phyloP scores from a whole-genome alignment of 2,888 invertebrate species.

The Polymixis flavicincta region DNA sequence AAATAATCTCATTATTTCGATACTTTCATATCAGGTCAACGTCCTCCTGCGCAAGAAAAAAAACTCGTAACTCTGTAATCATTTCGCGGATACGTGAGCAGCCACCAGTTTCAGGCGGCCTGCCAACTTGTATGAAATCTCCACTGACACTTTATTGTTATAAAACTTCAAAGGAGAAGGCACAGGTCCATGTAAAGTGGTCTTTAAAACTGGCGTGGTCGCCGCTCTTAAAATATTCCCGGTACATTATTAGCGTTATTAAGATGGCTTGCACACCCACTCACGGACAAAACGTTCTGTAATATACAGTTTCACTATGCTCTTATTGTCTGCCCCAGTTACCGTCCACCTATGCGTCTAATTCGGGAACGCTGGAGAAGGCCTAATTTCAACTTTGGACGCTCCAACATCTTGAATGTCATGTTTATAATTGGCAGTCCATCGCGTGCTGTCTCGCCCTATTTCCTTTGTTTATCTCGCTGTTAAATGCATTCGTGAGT shows the following conservation, averaged over 20 bases:
- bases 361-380: conserved; percentile 67
- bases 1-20: conserved; percentile 68
- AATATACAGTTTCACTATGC: conserved; percentile 73
- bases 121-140: conserved; percentile 52
- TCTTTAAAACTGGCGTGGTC: conserved; percentile 72
- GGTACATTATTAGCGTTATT: conserved; percentile 75
- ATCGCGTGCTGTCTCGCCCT: conserved; percentile 64
- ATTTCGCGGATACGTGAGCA: conserved; percentile 62
- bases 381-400: conserved; percentile 68
- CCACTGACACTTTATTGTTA: conserved; percentile 36
- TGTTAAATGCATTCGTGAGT: conserved; percentile 56
- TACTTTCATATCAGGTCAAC: conserved; percentile 71
- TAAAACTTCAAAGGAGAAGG: conserved; percentile 52
- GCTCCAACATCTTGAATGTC: conserved; percentile 69
- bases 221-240: conserved; percentile 74
- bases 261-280: conserved; percentile 73
- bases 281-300: conserved; percentile 67
- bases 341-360: conserved; percentile 68
- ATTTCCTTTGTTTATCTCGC: conserved; percentile 63
- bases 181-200: conserved; percentile 66
- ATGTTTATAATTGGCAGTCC: conserved; percentile 68
- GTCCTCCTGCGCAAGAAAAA: conserved; percentile 63
- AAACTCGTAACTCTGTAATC: conserved; percentile 61
- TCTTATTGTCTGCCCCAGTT: conserved; percentile 70
- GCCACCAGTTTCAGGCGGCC: conserved; percentile 61